Evolutionary conservation across 2,888 invertebrate species (phyloP).

Genomic region (Sarcophaga rosellei): DNA sequence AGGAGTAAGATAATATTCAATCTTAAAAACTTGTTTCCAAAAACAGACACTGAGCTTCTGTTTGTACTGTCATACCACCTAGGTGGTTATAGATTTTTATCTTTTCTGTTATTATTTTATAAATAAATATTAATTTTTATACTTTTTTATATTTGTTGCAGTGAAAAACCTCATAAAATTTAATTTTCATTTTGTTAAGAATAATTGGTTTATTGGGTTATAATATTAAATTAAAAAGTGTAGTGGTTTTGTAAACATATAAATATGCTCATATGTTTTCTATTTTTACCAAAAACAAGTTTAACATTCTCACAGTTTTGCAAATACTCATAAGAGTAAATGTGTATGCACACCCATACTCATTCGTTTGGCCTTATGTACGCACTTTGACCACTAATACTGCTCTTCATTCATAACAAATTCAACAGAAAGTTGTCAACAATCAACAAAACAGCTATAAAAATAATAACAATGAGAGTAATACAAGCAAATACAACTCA

Average conservation of each 20-base stretch:
- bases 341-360: background rate
- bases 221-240: background rate
- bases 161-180: too few species aligned
- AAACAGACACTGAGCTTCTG: too few species aligned
- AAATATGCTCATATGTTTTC: background rate
- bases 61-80: too few species aligned
- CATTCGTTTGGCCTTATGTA: background rate
- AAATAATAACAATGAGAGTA: slow-evolving; percentile 2
- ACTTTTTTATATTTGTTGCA: too few species aligned
- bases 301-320: background rate
- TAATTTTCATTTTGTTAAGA: too few species aligned
- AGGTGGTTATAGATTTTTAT: too few species aligned
- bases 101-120: too few species aligned
- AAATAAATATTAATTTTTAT: too few species aligned
- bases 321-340: background rate
- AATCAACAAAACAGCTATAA: slow-evolving; percentile 33
- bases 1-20: too few species aligned
- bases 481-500: background rate
- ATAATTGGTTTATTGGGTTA: too few species aligned
- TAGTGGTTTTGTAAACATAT: background rate
- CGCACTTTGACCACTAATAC: slow-evolving; percentile 47
- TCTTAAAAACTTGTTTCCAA: too few species aligned
- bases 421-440: slow-evolving; percentile 45
- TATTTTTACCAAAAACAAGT: too few species aligned
- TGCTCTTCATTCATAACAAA: slow-evolving; percentile 33